A percentile compares a stretch with the other conserved stretches of the same genome.
Conservation (phyloP, 2,888 invertebrate species). For the Tenodera sinensis region DNA sequence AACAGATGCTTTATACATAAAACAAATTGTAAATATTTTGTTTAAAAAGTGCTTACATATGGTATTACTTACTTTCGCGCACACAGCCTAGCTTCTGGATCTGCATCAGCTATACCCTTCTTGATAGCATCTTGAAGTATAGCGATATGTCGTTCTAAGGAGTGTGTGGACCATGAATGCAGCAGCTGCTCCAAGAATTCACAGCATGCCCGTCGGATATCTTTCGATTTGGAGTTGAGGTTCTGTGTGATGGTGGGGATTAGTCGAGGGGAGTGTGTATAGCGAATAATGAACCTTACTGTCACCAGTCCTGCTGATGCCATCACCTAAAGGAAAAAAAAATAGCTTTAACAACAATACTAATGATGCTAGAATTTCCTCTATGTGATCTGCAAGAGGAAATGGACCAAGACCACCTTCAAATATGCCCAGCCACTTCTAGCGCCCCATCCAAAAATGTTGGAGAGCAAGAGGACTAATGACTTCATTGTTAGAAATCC, state of each 20-base stretch:
- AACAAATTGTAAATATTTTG: too few species aligned
- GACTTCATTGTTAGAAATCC: too few species aligned
- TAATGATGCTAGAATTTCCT: too few species aligned
- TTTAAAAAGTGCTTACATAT: not conserved
- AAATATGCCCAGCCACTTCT: too few species aligned
- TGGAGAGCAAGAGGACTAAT: too few species aligned
- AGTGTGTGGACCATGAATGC: slow-evolving; percentile 80
- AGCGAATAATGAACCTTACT: slow-evolving; percentile 81
- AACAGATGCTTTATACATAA: too few species aligned
- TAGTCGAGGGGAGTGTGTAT: slow-evolving; percentile 75
- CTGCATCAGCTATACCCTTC: slow-evolving; percentile 89
- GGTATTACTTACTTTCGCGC: slow-evolving; percentile 67
- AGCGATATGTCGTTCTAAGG: slow-evolving; percentile 76
- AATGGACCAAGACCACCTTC: too few species aligned
- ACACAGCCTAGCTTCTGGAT: slow-evolving; percentile 78
- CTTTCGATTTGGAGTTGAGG: slow-evolving; percentile 84
- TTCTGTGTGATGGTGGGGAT: slow-evolving; percentile 74
- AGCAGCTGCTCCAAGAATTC: slow-evolving; percentile 82
- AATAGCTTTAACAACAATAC: too few species aligned
- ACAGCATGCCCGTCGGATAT: slow-evolving; percentile 74
- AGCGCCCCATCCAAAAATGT: too few species aligned
- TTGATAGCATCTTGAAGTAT: slow-evolving; percentile 78
- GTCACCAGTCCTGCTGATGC: slow-evolving; percentile 84
- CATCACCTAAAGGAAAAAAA: slow-evolving; percentile 63
- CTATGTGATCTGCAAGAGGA: too few species aligned